Evolutionary conservation across 2,888 invertebrate species (phyloP), one percentile per base, ranked within the genome.

Genomic region (Celastrina argiolus): DNA sequence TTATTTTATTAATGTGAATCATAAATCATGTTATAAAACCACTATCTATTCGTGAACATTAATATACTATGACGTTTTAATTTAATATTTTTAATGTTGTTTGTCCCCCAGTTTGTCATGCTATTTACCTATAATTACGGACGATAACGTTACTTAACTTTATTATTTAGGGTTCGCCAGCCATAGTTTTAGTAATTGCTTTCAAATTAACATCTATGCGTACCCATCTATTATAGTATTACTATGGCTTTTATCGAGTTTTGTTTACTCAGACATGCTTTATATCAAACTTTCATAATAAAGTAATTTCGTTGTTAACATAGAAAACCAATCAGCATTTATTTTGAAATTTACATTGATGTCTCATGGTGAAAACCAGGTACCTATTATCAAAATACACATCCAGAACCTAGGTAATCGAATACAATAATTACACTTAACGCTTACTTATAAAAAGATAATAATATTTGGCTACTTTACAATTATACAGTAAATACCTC

Each of bases 121-220:
- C 51, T 51, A 51, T 51, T 51, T 51, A 51, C 51, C 51, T 51
- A 51, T 51, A 51, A 51, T 51, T 51, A 51, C 22, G 51, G 22
- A 51, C 26, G 51, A 51, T 51, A 51, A 51, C 51, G 51, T 51
- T 51, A 51, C 51, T 51, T 51, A 51, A 51, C 51, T 51, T 51
- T 51, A 51, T 51, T 51, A 51, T 51, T 51, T 51, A 12, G 51
- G 51, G 51, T 26, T 51, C 51, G 51, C 8, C 18, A 10, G 26
- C 22, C 51, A 51, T 51, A 22, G 51, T 26, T 51, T 26, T 51
- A 51, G 22, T 51, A 51, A 51, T 51, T 51, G 51, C 51, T 51
- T 51, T 51, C 26, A 22, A 51, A 51, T 51, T 51, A 22, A 26
- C 51, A 51, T 12, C 14, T 26, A 51, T 26, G 22, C 22, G 22